Base-by-base conservation (phyloP, 2,797 vertebrate species). In the Manis javanica region DNA sequence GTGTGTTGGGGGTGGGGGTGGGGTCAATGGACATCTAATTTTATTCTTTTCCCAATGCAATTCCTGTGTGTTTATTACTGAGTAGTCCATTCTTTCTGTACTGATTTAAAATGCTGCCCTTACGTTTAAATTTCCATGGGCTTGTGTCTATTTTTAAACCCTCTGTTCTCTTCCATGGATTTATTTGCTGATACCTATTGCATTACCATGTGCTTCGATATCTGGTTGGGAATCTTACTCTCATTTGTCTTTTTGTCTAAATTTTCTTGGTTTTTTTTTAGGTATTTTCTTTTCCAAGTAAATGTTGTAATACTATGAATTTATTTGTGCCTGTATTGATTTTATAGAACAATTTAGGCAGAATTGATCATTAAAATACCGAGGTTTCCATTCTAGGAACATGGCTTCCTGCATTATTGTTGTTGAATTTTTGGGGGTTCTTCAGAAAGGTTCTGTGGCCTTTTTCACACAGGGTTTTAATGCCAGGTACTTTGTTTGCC, bases 81-180 rank as follows among this genome's bases (percentile, higher is more conserved):
- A 74, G 55, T 87, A 64, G 31, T 71, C 19, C 39, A 55, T 79
- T 88, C 26, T 92, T 92, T 42, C 37, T 46, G 31, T 87, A 13
- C 39, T 90, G 55, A 71, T 71, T 74, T 90, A 82, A 96, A 95
- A 82, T 82, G 55, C 63, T 31, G 2, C 55, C 57, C 85, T 95
- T 87, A 46, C 1, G 10, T 90, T 90, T 81, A 90, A 29, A 71
- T 90, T 90, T 90, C 64, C n/a, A 42, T 71, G 46, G 75, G 14
- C 34, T 39, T 57, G 15, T 72, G 34, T 94, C 64, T 49, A 5
- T 78, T 93, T 89, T 94, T 83, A 91, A 72, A 31, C 63, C 3
- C 24, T 78, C 29, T 39, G 0, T 81, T 68, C 29, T 55, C 42
- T 85, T 64, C 34, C 12, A 51, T 77, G 23, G 34, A 72, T 55